Evolutionary conservation across 1,140 invertebrate species (phyloP).

Genomic region (Arctopsyche grandis): DNA sequence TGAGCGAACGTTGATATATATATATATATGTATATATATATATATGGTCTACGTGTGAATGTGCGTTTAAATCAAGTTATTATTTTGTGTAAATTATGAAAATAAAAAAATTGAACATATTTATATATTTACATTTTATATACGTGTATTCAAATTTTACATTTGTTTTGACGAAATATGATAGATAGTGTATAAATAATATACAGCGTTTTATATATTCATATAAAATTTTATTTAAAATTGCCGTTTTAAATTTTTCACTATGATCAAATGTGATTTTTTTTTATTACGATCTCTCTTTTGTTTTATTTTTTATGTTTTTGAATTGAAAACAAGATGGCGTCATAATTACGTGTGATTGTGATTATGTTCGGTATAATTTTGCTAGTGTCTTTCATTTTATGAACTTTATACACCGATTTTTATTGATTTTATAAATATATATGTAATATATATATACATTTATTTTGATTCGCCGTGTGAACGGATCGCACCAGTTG

Average conservation of each 20-base stretch:
- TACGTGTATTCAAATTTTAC: not conserved
- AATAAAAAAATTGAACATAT: not conserved
- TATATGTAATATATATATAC: not conserved
- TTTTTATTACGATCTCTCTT: conserved; percentile 9
- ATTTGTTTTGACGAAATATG: not conserved
- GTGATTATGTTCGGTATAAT: not conserved
- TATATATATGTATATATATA: too few species aligned
- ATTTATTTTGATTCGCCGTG: not conserved
- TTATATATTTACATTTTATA: not conserved
- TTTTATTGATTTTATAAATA: not conserved
- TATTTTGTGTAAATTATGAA: not conserved
- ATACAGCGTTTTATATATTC: too few species aligned
- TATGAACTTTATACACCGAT: not conserved
- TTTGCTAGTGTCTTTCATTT: not conserved
- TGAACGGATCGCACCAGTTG: conserved; percentile 20
- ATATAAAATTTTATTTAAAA: too few species aligned
- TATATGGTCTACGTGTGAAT: not conserved
- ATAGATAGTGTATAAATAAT: not conserved
- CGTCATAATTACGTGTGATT: conserved; percentile 20
- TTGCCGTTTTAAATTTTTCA: too few species aligned
- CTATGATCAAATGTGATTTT: not conserved
- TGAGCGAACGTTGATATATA: too few species aligned
- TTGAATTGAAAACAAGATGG: conserved; percentile 4
- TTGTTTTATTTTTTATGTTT: too few species aligned
- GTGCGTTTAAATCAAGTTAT: not conserved